phyloP scores from a whole-genome alignment of 1,140 invertebrate species.

The Meloidogyne hapla region DNA sequence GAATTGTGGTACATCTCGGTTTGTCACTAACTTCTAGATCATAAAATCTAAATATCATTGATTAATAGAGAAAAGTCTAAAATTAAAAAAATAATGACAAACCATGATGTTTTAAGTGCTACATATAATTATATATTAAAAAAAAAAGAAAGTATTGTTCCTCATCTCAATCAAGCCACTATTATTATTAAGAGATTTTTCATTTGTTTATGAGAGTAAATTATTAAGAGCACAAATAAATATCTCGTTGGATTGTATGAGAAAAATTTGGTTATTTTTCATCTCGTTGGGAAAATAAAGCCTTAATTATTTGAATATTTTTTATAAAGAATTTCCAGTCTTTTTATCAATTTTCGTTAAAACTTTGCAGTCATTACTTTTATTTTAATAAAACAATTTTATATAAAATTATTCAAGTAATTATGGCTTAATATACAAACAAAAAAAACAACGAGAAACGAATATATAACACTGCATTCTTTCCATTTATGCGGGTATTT shows the following conservation, averaged over 20 bases:
- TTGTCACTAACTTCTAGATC: too few relatives aligned
- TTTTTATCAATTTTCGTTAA: background rate
- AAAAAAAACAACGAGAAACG: background rate
- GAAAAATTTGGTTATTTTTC: background rate
- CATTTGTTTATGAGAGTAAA: background rate
- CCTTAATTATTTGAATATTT: slow-evolving; percentile 2
- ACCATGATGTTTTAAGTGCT: background rate
- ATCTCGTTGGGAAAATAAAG: background rate
- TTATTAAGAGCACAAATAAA: background rate
- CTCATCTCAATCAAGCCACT: slow-evolving; percentile 2
- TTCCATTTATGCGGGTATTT: slow-evolving; percentile 3
- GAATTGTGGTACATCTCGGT: too few relatives aligned
- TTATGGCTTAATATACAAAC: background rate
- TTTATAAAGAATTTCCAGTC: background rate
- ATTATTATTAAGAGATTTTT: background rate
- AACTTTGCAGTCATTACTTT: background rate
- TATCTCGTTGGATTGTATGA: background rate
- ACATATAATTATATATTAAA: background rate
- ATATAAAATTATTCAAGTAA: background rate
- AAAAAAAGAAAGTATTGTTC: slow-evolving; percentile 6
- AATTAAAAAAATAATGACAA: background rate
- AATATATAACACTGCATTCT: background rate
- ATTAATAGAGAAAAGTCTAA: too few relatives aligned
- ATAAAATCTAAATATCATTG: too few relatives aligned
- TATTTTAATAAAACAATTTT: background rate